Percentiles rank a stretch among this genome's conserved stretches.
Conservation (phyloP, 2,113 vertebrate species). For the Bothrops jararaca region DNA sequence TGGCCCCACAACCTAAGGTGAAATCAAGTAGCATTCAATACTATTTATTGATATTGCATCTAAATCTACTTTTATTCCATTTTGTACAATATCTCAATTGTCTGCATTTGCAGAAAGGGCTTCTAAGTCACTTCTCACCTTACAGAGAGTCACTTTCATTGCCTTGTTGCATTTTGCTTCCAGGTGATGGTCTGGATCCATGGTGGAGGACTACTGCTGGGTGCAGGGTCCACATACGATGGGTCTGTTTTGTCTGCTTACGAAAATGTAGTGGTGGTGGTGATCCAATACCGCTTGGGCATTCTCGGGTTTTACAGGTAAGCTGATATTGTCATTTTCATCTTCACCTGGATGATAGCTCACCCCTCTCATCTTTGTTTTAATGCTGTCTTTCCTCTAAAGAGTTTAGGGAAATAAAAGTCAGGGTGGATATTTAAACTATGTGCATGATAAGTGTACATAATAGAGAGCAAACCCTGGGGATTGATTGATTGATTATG, state of each 20-base stretch:
- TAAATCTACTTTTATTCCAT: background rate
- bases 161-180: background rate
- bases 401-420: no score
- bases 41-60: background rate
- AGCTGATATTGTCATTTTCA: background rate
- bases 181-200: constrained; percentile 63
- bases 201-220: constrained; percentile 16
- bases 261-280: constrained; percentile 43
- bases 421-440: no score
- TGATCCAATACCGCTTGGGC: constrained; percentile 57
- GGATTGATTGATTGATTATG: no score
- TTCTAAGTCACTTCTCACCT: background rate
- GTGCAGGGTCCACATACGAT: constrained; percentile 49
- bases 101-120: background rate
- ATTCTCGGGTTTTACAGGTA: constrained; percentile 56
- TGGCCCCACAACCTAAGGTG: background rate
- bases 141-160: background rate
- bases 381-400: background rate
- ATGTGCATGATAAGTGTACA: no score
- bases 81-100: background rate
- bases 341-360: background rate
- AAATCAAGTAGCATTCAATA: background rate
- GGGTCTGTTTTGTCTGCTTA: constrained; percentile 35
- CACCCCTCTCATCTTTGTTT: background rate
- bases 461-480: no score